These are phyloP conservation scores for Eurosta solidaginis DNA, from an alignment of 1,140 invertebrate species.

Conservation along the genomic window DNA sequence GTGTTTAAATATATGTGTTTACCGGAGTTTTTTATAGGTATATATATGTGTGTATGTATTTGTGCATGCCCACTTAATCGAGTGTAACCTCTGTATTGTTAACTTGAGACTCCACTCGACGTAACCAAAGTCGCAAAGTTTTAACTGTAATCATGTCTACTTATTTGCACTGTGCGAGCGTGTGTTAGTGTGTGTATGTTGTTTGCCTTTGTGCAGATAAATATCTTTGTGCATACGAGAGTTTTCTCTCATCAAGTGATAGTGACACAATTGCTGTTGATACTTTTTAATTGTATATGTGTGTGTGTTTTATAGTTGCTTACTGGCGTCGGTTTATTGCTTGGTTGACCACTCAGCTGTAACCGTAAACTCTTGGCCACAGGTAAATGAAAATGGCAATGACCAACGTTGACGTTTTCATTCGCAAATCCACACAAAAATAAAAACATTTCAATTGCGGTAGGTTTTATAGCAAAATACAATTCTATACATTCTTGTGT, in stretches of 20 bases:
- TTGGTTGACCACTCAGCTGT: conserved; percentile 3
- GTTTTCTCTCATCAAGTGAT: background rate
- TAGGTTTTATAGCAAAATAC: background rate
- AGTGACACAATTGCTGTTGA: background rate
- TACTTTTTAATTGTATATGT: background rate
- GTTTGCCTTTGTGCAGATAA: background rate
- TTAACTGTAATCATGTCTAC: background rate
- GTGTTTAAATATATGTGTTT: no score
- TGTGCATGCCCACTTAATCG: background rate
- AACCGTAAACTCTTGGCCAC: conserved; percentile 9
- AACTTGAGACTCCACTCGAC: conserved; percentile 6
- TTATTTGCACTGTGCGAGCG: background rate
- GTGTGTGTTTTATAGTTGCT: background rate
- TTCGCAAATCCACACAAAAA: background rate
- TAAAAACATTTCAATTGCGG: conserved; percentile 24
- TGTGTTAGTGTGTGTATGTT: background rate
- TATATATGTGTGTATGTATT: background rate
- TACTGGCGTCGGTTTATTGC: background rate
- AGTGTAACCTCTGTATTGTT: background rate
- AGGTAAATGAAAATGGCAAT: conserved; percentile 14
- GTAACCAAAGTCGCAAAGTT: conserved; percentile 10
- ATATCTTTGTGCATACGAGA: background rate
- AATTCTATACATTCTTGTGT: no score
- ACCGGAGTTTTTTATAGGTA: no score
- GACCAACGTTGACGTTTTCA: conserved; percentile 18